phyloP scores from a whole-genome alignment of 1,140 invertebrate species.

The Heliothis subflexa region DNA sequence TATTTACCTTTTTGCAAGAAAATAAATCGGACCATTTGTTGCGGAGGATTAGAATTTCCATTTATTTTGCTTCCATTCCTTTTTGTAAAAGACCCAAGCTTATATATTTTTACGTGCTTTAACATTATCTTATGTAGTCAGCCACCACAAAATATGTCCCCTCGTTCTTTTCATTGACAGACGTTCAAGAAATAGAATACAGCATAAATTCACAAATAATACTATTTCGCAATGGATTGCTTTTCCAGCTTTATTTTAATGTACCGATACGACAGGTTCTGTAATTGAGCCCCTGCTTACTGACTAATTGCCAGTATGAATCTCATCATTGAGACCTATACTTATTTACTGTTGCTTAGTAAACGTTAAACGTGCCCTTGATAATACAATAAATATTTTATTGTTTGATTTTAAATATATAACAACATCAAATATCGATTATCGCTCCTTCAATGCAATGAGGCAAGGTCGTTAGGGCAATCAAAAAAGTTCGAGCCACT shows the following conservation, averaged over 20 bases:
- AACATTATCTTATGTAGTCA: not conserved
- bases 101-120: not conserved
- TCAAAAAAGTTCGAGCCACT: slow-evolving; percentile 22
- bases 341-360: not conserved
- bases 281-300: slow-evolving; percentile 7
- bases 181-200: slow-evolving; percentile 1
- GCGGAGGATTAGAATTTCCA: too few relatives aligned
- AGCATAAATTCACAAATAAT: slow-evolving; percentile 17
- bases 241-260: slow-evolving; percentile 30
- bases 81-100: too few relatives aligned
- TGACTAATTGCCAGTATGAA: slow-evolving; percentile 13
- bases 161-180: not conserved
- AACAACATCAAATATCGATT: slow-evolving; percentile 61
- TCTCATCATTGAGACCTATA: slow-evolving; percentile 4
- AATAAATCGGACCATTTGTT: too few relatives aligned
- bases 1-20: too few relatives aligned
- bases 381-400: slow-evolving; percentile 26
- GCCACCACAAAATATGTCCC: not conserved
- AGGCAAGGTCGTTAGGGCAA: slow-evolving; percentile 56
- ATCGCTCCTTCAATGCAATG: slow-evolving; percentile 50
- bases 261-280: slow-evolving; percentile 13
- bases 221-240: slow-evolving; percentile 14
- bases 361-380: slow-evolving; percentile 3
- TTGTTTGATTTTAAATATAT: slow-evolving; percentile 36
- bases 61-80: too few relatives aligned